phyloP scores from a whole-genome alignment of 2,113 vertebrate species.

The Girardinichthys multiradiatus region DNA sequence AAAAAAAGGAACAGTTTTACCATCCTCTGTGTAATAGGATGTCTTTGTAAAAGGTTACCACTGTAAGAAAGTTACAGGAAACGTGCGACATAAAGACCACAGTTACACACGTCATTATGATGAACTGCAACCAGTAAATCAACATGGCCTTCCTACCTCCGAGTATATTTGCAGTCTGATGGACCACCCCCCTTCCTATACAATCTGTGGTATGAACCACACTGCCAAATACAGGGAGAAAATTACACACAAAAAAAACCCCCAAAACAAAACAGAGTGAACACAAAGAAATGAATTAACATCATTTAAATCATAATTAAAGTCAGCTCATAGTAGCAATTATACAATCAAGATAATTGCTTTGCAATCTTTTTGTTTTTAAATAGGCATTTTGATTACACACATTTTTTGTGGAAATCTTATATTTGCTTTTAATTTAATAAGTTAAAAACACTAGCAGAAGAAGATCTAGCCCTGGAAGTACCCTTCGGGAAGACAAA shows the following conservation, averaged over 20 bases:
- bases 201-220: no score
- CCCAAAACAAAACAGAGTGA: no score
- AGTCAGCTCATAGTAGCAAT: no score
- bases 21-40: no score
- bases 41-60: no score
- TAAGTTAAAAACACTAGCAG: not conserved
- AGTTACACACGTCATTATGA: slow-evolving; percentile 3
- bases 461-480: slow-evolving; percentile 2
- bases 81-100: no score
- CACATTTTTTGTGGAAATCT: not conserved
- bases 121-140: slow-evolving; percentile 33
- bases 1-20: no score
- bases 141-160: slow-evolving; percentile 21
- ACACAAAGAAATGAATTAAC: not conserved
- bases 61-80: no score
- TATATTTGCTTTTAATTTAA: not conserved
- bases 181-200: no score
- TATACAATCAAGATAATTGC: no score
- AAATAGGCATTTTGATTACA: not conserved
- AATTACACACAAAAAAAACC: not conserved
- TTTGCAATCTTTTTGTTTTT: no score
- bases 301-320: not conserved
- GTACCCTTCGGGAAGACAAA: slow-evolving; percentile 7
- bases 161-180: slow-evolving; percentile 41
- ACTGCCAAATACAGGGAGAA: slow-evolving; percentile 18